These are phyloP conservation scores for Limenitis arthemis DNA, from an alignment of 2,888 invertebrate genomes.

Conservation along the genomic window DNA sequence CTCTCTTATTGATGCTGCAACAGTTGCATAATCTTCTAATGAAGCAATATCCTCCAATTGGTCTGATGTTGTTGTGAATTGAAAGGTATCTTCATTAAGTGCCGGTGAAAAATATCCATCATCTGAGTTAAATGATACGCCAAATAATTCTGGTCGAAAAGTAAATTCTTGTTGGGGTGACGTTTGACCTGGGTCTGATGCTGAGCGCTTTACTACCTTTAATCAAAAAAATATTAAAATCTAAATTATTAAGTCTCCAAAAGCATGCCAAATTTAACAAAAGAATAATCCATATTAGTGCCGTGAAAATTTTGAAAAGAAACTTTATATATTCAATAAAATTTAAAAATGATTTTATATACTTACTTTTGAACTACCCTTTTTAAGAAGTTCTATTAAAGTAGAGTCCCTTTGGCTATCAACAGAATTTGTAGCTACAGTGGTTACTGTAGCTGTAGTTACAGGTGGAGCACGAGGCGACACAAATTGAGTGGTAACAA, in stretches of 20 bases:
- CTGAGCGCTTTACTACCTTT: slow-evolving; percentile 79
- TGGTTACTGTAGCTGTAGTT: slow-evolving; percentile 41
- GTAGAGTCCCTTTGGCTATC: slow-evolving; percentile 80
- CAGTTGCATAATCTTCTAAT: slow-evolving; percentile 74
- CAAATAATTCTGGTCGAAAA: slow-evolving; percentile 75
- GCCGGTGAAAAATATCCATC: slow-evolving; percentile 76
- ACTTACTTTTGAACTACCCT: slow-evolving; percentile 72
- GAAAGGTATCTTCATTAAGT: slow-evolving; percentile 83
- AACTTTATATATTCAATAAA: too few species aligned
- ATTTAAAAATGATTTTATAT: background rate
- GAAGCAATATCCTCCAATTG: slow-evolving; percentile 75
- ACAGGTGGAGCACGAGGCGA: slow-evolving; percentile 61
- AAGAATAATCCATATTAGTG: background rate
- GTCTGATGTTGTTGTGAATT: slow-evolving; percentile 74
- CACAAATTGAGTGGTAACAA: slow-evolving; percentile 64
- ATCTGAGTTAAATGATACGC: slow-evolving; percentile 75
- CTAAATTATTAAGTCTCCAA: background rate
- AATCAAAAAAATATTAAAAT: slow-evolving; percentile 2
- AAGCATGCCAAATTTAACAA: background rate
- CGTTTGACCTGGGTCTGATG: slow-evolving; percentile 79
- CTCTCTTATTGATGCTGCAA: slow-evolving; percentile 71
- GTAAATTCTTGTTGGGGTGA: slow-evolving; percentile 72
- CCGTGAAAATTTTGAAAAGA: background rate
- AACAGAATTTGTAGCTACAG: slow-evolving; percentile 44
- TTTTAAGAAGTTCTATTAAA: slow-evolving; percentile 83